Base-by-base conservation (phyloP, 1,140 invertebrate species). In the Ylistrum balloti region DNA sequence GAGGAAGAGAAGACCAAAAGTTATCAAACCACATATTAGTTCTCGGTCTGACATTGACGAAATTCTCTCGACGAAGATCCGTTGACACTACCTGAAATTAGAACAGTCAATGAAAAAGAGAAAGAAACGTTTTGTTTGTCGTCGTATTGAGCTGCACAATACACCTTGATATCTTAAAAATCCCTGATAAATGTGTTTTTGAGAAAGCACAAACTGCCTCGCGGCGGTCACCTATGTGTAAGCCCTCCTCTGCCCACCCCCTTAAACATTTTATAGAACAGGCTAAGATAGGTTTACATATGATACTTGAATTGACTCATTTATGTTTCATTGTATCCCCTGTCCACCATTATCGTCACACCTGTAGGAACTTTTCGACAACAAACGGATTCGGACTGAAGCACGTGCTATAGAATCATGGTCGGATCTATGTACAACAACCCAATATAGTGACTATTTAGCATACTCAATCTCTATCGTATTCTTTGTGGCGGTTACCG, bases 151-250 rank as follows among this genome's bases (percentile, higher is more conserved):
- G 15, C n/a, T n/a, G n/a, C n/a, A n/a, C n/a, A n/a, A n/a, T n/a
- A n/a, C n/a, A n/a, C n/a, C n/a, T n/a, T n/a, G 41, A 17, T 45
- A 17, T 1, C 20, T 13, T 45, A 13, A 45, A 15, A 2, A 5
- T 74, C 56, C 9, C n/a, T 74, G 56, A 74, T 74, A 74, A 45
- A 74, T 74, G 56, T n/a, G 56, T 28, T 74, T 45, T 28, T 74
- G 56, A 74, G 56, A 11, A 74, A 74, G 56, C 17, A 38, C 56
- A 9, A 28, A n/a, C 5, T 74, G 7, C 9, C 1, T n/a, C 2
- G 28, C 9, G 22, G 5, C 22, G 2, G 22, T 5, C 17, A 17
- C 2, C 28, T 28, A 28, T 74, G 10, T n/a, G n/a, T 28, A 0
- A 74, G 0, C 22, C 22, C 56, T 74, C 56, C 22, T 74, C n/a